Evolutionary conservation across 2,113 vertebrate species (phyloP), one percentile per base, ranked within the genome.

Genomic region (Speoplatyrhinus poulsoni): DNA sequence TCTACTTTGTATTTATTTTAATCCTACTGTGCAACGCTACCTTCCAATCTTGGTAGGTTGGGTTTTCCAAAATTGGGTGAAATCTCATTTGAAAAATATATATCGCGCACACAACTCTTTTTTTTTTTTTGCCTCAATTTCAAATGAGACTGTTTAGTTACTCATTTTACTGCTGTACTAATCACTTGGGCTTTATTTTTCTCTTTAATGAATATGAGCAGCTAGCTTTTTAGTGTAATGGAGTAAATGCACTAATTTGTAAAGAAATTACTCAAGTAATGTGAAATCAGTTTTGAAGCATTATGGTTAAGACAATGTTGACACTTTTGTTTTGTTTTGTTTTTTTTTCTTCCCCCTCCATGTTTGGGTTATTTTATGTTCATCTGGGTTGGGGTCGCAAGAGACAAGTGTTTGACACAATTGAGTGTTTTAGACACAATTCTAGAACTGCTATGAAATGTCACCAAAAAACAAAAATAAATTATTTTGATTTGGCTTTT

Each of bases 401-500:
- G 89, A 87, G 84, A 79, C 83, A 41, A 41, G 36, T 6, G 36
- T 6, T 87, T 83, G 82, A 87, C 90, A 91, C 82, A 87, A 90
- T 77, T 60, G 85, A 85, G 90, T 92, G 91, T 93, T 91, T 88
- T 90, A 92, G 89, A 93, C 88, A 90, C 90, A 89, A 91, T 93
- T 90, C 87, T 90, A 91, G 87, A 91, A 90, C 90, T 93, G 89
- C 26, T 89, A 89, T 90, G 88, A 91, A 86, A 89, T 90, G 90
- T 92, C 91, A 92, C 89, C 87, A 91, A 92, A 93, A 36, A 58
- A 41, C 36, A 6, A 76, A 85, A 93, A 92, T 92, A 93, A 93
- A 93, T 93, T 92, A 93, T 92, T 93, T 93, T 93, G 91, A 92
- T 93, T 93, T 93, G 91, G 91, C 88, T 81, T 77, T 77, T 69